Percentiles rank a stretch among this genome's conserved stretches.
phyloP scores from a whole-genome alignment of 2,113 vertebrate species.

The Phylloscopus whistleri region DNA sequence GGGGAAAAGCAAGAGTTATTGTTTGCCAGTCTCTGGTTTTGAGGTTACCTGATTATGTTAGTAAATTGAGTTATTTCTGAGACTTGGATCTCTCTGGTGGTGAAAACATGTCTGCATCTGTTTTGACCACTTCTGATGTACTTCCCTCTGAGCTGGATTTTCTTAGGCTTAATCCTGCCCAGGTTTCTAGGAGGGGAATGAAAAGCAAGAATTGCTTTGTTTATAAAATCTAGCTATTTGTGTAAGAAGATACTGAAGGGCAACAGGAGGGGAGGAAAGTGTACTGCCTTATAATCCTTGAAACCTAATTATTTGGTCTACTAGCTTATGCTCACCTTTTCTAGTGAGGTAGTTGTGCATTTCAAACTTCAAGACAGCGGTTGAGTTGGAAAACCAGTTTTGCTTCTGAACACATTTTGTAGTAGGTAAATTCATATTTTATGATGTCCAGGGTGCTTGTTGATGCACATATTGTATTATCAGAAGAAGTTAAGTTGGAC shows the following conservation, averaged over 20 bases:
- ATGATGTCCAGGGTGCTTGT: neutral
- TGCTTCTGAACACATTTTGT: neutral
- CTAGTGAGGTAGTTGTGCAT: neutral
- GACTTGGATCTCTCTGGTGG: neutral
- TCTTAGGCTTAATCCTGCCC: neutral
- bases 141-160: neutral
- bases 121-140: neutral
- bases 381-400: neutral
- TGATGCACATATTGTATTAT: neutral
- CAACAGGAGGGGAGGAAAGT: neutral
- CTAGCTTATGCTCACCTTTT: neutral
- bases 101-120: conserved; percentile 3
- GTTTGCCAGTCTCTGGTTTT: neutral
- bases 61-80: conserved; percentile 10
- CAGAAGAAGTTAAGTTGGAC: neutral
- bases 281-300: neutral
- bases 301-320: neutral
- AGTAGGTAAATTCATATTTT: neutral
- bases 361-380: neutral
- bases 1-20: neutral
- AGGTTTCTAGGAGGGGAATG: neutral
- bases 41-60: neutral
- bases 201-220: neutral
- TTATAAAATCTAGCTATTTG: neutral
- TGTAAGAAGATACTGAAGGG: neutral